Evolutionary conservation across 2,888 invertebrate species (phyloP).

Genomic region (Mamestra brassicae): DNA sequence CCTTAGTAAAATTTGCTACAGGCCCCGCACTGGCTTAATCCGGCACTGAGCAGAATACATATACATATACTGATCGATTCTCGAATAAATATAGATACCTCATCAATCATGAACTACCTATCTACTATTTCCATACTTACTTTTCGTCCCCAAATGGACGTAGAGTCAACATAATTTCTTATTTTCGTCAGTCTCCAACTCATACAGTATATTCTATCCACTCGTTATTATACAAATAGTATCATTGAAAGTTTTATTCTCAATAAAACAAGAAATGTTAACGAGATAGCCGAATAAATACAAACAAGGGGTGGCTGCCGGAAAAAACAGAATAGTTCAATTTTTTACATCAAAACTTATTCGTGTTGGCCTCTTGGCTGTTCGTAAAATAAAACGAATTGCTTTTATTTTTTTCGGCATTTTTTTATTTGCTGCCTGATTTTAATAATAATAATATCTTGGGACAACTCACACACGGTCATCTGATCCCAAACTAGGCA

Average conservation of each 20-base stretch:
- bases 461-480: too few species aligned
- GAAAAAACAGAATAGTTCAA: constrained; percentile 67
- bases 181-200: constrained; percentile 7
- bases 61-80: constrained; percentile 1
- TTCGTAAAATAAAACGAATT: constrained; percentile 40
- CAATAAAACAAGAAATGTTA: constrained; percentile 64
- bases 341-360: constrained; percentile 66
- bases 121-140: background rate
- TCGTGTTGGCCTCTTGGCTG: constrained; percentile 23
- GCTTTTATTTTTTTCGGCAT: constrained; percentile 8
- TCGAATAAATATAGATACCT: constrained; percentile 1
- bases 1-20: too few species aligned
- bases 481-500: too few species aligned
- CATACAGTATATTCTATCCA: constrained; percentile 30
- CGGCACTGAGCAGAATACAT: background rate
- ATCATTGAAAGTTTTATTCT: constrained; percentile 63
- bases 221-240: constrained; percentile 60
- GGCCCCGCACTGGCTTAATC: too few species aligned
- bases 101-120: background rate
- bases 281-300: constrained; percentile 62
- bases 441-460: too few species aligned
- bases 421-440: background rate
- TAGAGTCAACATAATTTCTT: constrained; percentile 30
- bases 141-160: constrained; percentile 22
- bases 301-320: constrained; percentile 55